Evolutionary conservation across 2,113 vertebrate genomes (phyloP).

Genomic region (Australoheros scitulus): DNA sequence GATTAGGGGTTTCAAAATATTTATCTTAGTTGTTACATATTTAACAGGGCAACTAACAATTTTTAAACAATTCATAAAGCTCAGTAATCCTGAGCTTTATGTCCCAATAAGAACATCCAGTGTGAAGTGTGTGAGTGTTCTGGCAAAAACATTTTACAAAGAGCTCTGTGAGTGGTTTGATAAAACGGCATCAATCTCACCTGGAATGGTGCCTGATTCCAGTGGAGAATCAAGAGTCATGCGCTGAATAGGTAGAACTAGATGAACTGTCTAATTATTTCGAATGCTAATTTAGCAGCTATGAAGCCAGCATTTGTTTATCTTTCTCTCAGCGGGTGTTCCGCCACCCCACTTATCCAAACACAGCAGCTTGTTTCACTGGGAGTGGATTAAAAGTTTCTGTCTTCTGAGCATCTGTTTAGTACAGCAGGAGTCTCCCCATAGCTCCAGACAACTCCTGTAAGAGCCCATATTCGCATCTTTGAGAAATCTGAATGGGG

Average conservation of each 20-base stretch:
- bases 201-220: background rate
- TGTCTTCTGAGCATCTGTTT: constrained; percentile 59
- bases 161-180: constrained; percentile 6
- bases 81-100: background rate
- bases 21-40: background rate
- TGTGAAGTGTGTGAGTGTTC: constrained; percentile 18
- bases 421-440: constrained; percentile 42
- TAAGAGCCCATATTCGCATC: constrained; percentile 28
- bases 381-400: constrained; percentile 51
- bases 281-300: constrained; percentile 47
- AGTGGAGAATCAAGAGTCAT: background rate
- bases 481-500: constrained; percentile 33
- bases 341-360: constrained; percentile 18
- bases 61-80: background rate
- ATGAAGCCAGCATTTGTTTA: constrained; percentile 39
- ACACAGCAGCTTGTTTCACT: constrained; percentile 36
- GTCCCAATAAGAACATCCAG: background rate
- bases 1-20: background rate
- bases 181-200: constrained; percentile 16
- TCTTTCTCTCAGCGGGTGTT: constrained; percentile 24
- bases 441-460: constrained; percentile 30
- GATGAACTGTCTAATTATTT: constrained; percentile 38
- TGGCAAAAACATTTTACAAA: constrained; percentile 18
- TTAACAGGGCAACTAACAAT: background rate
- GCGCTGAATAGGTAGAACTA: constrained; percentile 4